Evolutionary conservation across 1,140 invertebrate species (phyloP), one percentile per base, ranked within the genome.

Genomic region (Trichonephila clavata): DNA sequence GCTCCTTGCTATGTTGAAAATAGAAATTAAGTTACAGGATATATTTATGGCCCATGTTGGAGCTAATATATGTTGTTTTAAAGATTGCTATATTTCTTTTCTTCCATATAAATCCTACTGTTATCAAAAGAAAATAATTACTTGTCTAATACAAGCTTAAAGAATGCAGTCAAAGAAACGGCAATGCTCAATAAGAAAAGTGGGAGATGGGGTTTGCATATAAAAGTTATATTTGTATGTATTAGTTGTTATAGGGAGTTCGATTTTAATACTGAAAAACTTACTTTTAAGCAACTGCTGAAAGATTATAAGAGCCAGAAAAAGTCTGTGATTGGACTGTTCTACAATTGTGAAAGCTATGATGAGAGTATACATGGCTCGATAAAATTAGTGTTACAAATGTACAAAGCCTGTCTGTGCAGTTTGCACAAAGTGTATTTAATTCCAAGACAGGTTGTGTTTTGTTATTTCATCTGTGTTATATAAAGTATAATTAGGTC

Each of bases 341-440:
- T 18, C 18, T 63, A 63, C 16, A 24, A 86, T 21, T 86, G 60
- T 57, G 50, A 86, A 63, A n/a, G 86, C 60, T 61, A 21, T 87
- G 60, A 80, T 39, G 88, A 90, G 60, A 27, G 24, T 60, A 68
- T 21, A 63, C 16, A 65, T 39, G 65, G 50, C 50, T 90, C 71
- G 68, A 59, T 61, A 63, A 27, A 65, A 90, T 65, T 59, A 80
- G 88, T 90, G 88, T 90, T 90, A 32, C 20, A 90, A 90, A 80
- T 89, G 87, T 93, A 93, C 87, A 93, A 93, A 93, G 87, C 86
- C 87, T 89, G 71, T 57, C 68, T 86, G 61, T 59, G 80, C 65
- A 87, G 87, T 60, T 60, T 93, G 93, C 87, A 63, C 60, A 50
- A 6, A 16, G 16, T 90, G 89, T 84, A 80, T 90, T 80, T 77